phyloP scores from a whole-genome alignment of 2,113 vertebrate genomes.

The Pelusios castaneus region DNA sequence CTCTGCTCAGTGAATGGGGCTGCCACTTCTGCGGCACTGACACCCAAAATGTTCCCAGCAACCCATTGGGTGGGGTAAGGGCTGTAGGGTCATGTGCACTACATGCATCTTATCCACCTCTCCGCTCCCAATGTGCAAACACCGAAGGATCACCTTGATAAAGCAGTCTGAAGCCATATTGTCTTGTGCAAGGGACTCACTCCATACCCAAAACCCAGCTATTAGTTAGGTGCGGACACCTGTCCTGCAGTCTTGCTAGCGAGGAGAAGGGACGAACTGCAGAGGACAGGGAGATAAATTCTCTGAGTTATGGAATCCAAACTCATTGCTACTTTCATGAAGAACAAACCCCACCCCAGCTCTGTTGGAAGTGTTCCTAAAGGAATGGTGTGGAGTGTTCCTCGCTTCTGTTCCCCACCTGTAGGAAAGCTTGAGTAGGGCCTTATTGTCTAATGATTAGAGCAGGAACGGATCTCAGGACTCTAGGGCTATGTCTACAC shows the following conservation, averaged over 20 bases:
- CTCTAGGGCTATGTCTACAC: too few species aligned
- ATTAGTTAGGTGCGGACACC: background rate
- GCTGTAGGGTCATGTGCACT: background rate
- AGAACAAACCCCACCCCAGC: background rate
- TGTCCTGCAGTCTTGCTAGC: background rate
- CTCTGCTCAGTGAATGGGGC: rapidly evolving
- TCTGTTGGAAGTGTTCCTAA: background rate
- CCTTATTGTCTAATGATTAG: too few species aligned
- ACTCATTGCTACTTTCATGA: background rate
- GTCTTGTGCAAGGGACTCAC: background rate
- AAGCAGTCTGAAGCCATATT: background rate
- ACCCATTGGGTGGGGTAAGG: background rate
- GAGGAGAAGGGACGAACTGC: background rate
- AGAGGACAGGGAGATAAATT: background rate
- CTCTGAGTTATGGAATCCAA: background rate
- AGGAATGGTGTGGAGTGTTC: background rate
- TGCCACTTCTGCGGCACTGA: background rate
- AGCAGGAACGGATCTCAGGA: background rate
- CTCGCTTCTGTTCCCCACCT: background rate
- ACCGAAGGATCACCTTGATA: too few species aligned
- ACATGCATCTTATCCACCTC: rapidly evolving
- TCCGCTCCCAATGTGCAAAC: too few species aligned
- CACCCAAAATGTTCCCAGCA: background rate
- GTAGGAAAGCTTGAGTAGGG: too few species aligned
- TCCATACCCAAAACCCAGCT: background rate